Conservation (phyloP, 2,797 vertebrate species). For the Sebastiscus tertius region DNA sequence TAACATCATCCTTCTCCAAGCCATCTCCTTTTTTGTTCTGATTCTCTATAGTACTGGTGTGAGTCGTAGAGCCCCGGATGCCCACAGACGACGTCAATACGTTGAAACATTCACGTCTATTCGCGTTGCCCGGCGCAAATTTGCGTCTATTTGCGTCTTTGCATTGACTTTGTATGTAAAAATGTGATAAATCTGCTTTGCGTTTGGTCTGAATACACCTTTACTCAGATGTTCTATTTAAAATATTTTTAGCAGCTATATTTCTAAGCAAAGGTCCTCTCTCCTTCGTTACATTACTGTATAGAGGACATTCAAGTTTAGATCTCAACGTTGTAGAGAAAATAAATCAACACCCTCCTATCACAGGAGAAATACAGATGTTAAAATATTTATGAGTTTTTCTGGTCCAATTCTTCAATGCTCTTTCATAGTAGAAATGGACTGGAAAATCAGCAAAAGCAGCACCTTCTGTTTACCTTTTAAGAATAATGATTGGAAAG, state of each 20-base stretch:
- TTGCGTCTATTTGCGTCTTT: not conserved
- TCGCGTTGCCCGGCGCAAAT: not conserved
- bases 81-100: not conserved
- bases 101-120: not conserved
- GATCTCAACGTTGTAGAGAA: not conserved
- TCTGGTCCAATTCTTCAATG: not conserved
- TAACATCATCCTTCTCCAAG: not conserved
- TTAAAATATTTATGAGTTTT: slow-evolving; percentile 26
- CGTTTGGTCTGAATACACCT: not conserved
- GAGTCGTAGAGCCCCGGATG: not conserved
- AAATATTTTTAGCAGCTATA: not conserved
- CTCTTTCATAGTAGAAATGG: not conserved
- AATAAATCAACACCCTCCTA: not conserved
- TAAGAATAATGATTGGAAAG: not conserved
- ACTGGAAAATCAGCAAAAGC: slow-evolving; percentile 14
- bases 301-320: not conserved
- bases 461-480: not conserved
- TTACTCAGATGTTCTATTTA: not conserved
- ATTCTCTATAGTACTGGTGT: not conserved
- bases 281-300: not conserved
- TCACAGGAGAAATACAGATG: slow-evolving; percentile 4
- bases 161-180: not conserved
- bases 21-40: not conserved
- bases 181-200: not conserved
- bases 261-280: not conserved